phyloP scores from a whole-genome alignment of 2,113 vertebrate genomes.

The Cairina moschata region DNA sequence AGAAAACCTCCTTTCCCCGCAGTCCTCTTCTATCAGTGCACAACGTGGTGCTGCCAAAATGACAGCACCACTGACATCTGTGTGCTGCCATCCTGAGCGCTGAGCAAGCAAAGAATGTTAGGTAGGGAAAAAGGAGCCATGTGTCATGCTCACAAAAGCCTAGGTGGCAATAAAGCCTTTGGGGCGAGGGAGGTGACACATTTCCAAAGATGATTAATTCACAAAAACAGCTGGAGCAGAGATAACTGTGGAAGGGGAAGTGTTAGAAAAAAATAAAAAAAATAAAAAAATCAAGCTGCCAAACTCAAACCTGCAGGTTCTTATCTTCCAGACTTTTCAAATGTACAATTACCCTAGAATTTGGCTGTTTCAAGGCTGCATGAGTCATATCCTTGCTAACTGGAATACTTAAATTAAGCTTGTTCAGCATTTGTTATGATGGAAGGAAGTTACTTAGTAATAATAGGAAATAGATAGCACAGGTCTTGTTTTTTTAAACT shows the following conservation, averaged over 20 bases:
- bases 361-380: not conserved
- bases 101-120: not conserved
- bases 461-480: not conserved
- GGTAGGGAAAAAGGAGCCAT: not conserved
- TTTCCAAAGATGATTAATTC: not conserved
- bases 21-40: not conserved
- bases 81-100: fast-evolving
- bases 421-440: conserved; percentile 38
- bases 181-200: not conserved
- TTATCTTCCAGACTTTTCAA: conserved; percentile 20
- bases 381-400: conserved; percentile 75
- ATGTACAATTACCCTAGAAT: not conserved
- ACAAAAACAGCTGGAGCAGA: not conserved
- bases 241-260: not conserved
- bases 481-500: not conserved
- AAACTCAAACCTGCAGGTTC: not conserved
- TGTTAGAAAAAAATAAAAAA: not conserved
- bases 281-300: fast-evolving
- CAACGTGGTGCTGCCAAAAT: too few species aligned
- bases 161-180: not conserved
- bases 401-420: conserved; percentile 53
- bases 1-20: not conserved
- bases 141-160: not conserved
- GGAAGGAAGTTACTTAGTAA: conserved; percentile 37
- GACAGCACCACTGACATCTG: too few species aligned